phyloP scores from a whole-genome alignment of 2,113 vertebrate species.

The Rhizomys pruinosus region DNA sequence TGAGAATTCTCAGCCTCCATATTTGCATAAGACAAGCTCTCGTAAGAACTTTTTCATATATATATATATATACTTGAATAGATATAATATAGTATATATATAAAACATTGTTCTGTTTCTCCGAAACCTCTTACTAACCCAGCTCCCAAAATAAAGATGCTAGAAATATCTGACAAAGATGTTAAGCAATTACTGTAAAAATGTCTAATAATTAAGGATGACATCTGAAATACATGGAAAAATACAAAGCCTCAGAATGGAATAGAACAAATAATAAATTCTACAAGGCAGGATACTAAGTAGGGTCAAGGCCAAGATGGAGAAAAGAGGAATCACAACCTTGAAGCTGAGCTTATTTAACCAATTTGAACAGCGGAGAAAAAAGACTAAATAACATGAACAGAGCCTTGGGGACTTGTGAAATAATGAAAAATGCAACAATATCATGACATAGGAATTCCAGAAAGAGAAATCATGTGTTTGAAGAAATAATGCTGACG shows the following conservation, averaged over 20 bases:
- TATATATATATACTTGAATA: too few species aligned
- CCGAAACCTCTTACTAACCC: background rate
- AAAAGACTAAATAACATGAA: background rate
- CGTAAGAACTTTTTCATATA: background rate
- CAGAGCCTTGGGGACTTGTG: background rate
- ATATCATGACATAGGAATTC: background rate
- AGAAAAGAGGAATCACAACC: background rate
- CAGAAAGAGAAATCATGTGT: background rate
- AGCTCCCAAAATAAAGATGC: background rate
- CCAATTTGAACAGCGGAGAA: background rate
- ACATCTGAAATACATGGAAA: background rate
- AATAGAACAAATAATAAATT: background rate
- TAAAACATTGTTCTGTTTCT: background rate
- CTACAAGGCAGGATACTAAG: background rate
- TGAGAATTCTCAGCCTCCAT: background rate
- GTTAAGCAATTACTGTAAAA: background rate
- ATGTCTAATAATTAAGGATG: background rate
- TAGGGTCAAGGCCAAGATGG: background rate
- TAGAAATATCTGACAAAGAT: background rate
- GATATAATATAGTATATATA: background rate
- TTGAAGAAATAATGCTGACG: background rate
- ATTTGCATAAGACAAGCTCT: too few species aligned
- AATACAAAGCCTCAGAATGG: background rate
- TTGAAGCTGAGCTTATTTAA: background rate
- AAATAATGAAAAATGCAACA: background rate